phyloP scores from a whole-genome alignment of 1,140 invertebrate genomes.

The Zaprionus tsacasi region DNA sequence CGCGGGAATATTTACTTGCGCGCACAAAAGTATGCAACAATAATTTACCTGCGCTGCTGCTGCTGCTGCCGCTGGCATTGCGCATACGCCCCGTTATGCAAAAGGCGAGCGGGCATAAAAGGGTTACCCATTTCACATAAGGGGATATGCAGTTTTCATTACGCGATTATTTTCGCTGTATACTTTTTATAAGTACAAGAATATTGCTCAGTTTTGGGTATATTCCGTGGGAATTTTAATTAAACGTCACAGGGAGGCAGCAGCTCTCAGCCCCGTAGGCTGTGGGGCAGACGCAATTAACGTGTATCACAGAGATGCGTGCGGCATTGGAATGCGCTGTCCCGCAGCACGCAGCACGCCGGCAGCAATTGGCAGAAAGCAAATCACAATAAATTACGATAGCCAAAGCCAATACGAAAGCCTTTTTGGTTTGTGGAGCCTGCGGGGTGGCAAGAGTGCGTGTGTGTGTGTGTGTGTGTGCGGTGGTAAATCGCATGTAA shows the following conservation, averaged over 20 bases:
- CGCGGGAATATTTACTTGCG: slow-evolving; percentile 36
- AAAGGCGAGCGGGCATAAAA: slow-evolving; percentile 16
- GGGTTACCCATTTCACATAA: background rate
- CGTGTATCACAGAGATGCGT: slow-evolving; percentile 20
- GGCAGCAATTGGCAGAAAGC: slow-evolving; percentile 29
- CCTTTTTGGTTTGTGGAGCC: slow-evolving; percentile 4
- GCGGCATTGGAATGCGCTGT: slow-evolving; percentile 4
- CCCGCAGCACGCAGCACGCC: slow-evolving; percentile 23
- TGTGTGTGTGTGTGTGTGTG: slow-evolving; percentile 1
- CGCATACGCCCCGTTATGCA: slow-evolving; percentile 39
- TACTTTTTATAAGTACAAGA: no score
- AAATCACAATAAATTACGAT: slow-evolving; percentile 53
- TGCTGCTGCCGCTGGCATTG: background rate
- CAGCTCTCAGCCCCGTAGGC: slow-evolving; percentile 29
- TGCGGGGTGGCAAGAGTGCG: slow-evolving; percentile 14
- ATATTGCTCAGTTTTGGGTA: no score
- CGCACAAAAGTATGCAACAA: slow-evolving; percentile 43
- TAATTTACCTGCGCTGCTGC: background rate
- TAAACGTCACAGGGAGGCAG: background rate
- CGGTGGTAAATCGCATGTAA: slow-evolving; percentile 45
- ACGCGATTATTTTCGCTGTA: no score
- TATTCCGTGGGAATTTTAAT: background rate
- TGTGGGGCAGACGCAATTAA: slow-evolving; percentile 53
- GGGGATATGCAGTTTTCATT: no score
- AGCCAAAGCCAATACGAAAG: slow-evolving; percentile 23